Evolutionary conservation across 2,797 vertebrate genomes (phyloP), one percentile per base, ranked within the genome.

Genomic region (Cyclopterus lumpus): DNA sequence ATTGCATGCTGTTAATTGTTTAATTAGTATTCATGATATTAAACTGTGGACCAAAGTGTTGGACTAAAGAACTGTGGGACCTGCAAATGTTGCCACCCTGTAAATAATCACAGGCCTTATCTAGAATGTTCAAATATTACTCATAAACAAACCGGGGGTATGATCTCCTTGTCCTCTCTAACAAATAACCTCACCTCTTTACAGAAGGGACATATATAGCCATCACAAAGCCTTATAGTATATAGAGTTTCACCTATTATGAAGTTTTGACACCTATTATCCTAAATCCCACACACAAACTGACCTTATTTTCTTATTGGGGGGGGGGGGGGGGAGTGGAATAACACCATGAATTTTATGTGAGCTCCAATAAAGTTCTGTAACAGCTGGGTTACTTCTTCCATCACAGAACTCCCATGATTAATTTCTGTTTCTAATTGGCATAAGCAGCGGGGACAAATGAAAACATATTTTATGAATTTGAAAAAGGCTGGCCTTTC

Each of bases 291-390:
- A 64, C 20, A 28, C 5, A 55, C 53, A 63, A 36, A 16, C 34
- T 9, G 22, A 46, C 8, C 32, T 15, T 49, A 6, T 59, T 53
- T 42, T 3, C 7, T 42, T 14, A n/a, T 20, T 22, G n/a, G n/a
- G n/a, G n/a, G n/a, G n/a, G n/a, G n/a, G n/a, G n/a, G n/a, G n/a
- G n/a, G n/a, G n/a, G n/a, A n/a, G n/a, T n/a, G n/a, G 20, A 79
- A 70, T 54, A 64, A 60, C 20, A 15, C 54, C 5, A 64, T 34
- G 15, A 10, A 54, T n/a, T n/a, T 74, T 30, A 68, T 67, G 30
- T 81, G 64, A 71, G 49, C 70, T 83, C 60, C 20, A 36, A 38
- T 55, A 78, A 51, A 66, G 59, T 72, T 79, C 32, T 71, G 58
- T 44, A 24, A 73, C 67, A 73, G 49, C 46, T 38, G 8, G 53